Evolutionary conservation across 2,113 vertebrate species (phyloP), one percentile per base, ranked within the genome.

Genomic region (Oceanodroma tethys): DNA sequence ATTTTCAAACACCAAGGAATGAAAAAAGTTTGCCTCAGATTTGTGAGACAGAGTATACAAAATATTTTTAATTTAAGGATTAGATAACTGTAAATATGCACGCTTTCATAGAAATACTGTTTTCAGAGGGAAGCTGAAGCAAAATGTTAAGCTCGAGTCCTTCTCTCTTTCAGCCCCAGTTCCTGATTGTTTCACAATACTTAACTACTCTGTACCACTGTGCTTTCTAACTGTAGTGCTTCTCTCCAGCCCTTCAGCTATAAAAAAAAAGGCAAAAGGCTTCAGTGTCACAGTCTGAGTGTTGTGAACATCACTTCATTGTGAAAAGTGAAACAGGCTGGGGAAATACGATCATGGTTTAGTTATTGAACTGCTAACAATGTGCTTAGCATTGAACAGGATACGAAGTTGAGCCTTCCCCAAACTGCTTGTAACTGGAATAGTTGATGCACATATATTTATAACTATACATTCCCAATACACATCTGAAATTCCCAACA

Each of bases 111-210:
- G 60, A 79, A 87, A 85, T 25, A 59, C 9, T 71, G 4, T 71
- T 74, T 70, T 85, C 0, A 2, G 34, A 75, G 4, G 3, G 42
- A 92, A 81, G 55, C 2, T 9, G 9, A 73, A 91, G 36, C 11
- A 60, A 83, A 84, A 55, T 5, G 0, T 40, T 82, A 36, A 30
- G 0, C 6, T 71, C 14, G 0, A 19, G 2, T 36, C 4, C 21
- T 76, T 59, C n/a, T 71, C 16, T 47, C 11, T 1, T 38, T 83
- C 30, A 75, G 38, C 40, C 14, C 5, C 2, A n/a, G 34, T 30
- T 73, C 14, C 29, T 68, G 22, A 62, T 48, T 25, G 6, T 55
- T 83, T 91, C 32, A 48, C 11, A 40, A 2, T 27, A 58, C n/a
- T 50, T 47, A 70, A 30, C 11, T 66, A 20, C 8, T n/a, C 21